Base-by-base conservation (phyloP, 2,113 vertebrate species). In the Zootoca vivipara region DNA sequence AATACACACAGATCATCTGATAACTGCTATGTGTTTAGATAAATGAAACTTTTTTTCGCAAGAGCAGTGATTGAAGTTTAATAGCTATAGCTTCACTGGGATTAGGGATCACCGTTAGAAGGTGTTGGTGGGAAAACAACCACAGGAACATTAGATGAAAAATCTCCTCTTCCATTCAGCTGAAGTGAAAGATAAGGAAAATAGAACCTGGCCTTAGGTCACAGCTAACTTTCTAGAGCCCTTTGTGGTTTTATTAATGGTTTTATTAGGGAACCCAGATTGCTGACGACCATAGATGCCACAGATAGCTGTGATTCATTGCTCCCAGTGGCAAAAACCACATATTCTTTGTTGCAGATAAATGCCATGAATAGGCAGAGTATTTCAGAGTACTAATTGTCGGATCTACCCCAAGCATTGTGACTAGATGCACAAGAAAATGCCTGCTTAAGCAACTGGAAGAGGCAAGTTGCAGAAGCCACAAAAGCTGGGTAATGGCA, bases 11-110 rank as follows among this genome's bases (percentile, higher is more conserved):
- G 79, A 83, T 72, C 80, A 91, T 85, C 28, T 35, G 30, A 85
- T 90, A 90, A 85, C 65, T 70, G 70, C 40, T 78, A 87, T 74
- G 89, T 30, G 75, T 77, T 93, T 86, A 86, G 38, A 80, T 75
- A 33, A 69, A 42, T 94, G 75, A 83, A 92, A 95, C 90, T 18
- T 77, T 15, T 28, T 1, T n/a, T 15, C 16, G 73, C 65, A 65
- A 20, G 83, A 92, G 85, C 90, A 77, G 38, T 26, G 24, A 0
- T 0, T 56, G 33, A 81, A 85, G 78, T 92, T 93, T 81, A 90
- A 91, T 87, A 92, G 77, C 26, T 52, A 9, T 16, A 79, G 64
- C 42, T 72, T 85, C 8, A 82, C 89, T 5, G 89, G 30, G 72
- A 87, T 77, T 62, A 89, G 91, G 82, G 13, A 18, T 83, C 62